Percentiles rank a stretch among this genome's conserved stretches.
Conservation (phyloP, 2,888 invertebrate genomes). For the Trilocha varians region DNA sequence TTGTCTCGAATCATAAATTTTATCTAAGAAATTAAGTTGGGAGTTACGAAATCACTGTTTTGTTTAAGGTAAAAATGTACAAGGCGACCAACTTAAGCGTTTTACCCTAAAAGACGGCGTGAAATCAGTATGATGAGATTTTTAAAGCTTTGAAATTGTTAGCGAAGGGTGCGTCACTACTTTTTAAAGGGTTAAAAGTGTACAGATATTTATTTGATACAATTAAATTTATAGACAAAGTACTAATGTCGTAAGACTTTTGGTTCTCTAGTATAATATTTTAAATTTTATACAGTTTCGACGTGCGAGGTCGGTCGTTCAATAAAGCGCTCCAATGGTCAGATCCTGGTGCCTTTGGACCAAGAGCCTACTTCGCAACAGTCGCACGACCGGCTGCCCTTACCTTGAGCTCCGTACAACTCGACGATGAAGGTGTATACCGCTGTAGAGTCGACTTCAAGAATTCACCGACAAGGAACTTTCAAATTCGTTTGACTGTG, state of each 20-base stretch:
- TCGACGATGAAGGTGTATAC: slow-evolving; percentile 90
- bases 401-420: slow-evolving; percentile 86
- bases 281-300: slow-evolving; percentile 77
- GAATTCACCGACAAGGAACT: slow-evolving; percentile 90
- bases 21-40: no score
- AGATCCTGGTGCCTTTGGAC: slow-evolving; percentile 86
- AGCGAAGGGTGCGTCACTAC: no score
- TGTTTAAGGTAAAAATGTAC: no score
- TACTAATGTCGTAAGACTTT: background rate
- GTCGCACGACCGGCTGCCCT: slow-evolving; percentile 86
- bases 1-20: slow-evolving; percentile 10
- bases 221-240: no score
- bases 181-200: no score
- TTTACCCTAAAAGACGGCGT: no score
- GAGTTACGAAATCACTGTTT: no score
- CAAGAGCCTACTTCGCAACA: slow-evolving; percentile 88
- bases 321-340: slow-evolving; percentile 89
- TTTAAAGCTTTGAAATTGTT: no score
- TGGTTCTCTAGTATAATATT: background rate
- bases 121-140: no score
- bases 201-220: no score
- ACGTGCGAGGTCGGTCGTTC: slow-evolving; percentile 86
- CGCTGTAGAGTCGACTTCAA: slow-evolving; percentile 92
- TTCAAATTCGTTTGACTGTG: slow-evolving; percentile 90
- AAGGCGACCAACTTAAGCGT: no score